These are phyloP conservation scores for Bambusicola thoracicus DNA, from an alignment of 2,113 vertebrate species.

Conservation along the genomic window DNA sequence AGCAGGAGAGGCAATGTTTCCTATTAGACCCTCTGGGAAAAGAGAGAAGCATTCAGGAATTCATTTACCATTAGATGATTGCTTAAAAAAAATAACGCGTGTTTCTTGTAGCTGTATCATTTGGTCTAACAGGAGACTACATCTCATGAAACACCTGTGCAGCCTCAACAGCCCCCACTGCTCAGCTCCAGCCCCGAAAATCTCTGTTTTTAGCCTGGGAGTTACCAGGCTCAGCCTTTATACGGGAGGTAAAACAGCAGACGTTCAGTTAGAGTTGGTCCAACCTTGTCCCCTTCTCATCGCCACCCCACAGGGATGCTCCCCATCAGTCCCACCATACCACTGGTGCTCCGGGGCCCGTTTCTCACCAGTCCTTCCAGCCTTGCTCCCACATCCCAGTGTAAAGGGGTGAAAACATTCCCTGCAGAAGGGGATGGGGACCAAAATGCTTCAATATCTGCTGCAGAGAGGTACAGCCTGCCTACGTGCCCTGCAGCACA, in stretches of 20 bases:
- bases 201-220: neutral
- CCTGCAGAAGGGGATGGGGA: neutral
- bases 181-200: neutral
- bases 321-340: fast-evolving
- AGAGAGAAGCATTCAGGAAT: neutral
- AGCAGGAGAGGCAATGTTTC: neutral
- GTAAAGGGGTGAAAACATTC: fast-evolving
- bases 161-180: neutral
- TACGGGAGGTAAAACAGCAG: neutral
- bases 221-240: fast-evolving
- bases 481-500: fast-evolving
- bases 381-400: fast-evolving
- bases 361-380: neutral
- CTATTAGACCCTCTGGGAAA: neutral
- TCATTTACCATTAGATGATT: neutral
- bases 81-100: neutral
- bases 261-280: neutral
- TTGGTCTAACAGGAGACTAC: neutral
- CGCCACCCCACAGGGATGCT: neutral
- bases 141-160: neutral
- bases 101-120: neutral
- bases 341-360: fast-evolving
- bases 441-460: neutral
- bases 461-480: neutral
- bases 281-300: neutral